Evolutionary conservation across 2,888 invertebrate species (phyloP), one percentile per base, ranked within the genome.

Genomic region (Germaria angustata): DNA sequence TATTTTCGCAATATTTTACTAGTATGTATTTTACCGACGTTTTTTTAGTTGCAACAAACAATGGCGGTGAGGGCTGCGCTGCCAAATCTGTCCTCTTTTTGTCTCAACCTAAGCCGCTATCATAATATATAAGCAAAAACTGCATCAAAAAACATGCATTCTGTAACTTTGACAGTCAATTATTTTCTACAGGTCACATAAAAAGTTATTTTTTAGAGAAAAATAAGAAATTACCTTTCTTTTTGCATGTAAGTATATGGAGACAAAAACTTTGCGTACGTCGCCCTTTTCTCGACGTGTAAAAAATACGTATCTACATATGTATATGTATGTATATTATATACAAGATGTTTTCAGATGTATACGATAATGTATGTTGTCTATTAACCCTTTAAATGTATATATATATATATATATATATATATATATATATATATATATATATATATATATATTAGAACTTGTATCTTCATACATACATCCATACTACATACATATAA

Each of bases 51-150:
- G 76, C 77, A 81, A 77, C 65, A 71, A 81, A 80, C 77, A 77
- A 82, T 82, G 81, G 78, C 82, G 78, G 75, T 78, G 81, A 77
- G 53, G 81, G 51, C 78, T 77, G 77, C 77, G 53, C 72, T 72
- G 51, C 17, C 20, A 39, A 63, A 46, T 44, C 46, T 8, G 32
- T 51, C 15, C 22, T 55, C 32, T 28, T 57, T 44, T 49, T 71
- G 55, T 81, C 77, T 61, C 61, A 46, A 81, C 17, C 24, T 59
- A 71, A 46, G 77, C 81, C 72, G 81, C 81, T 71, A 59, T 13
- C 24, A 44, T 32, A 20, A 61, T 32, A 46, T 24, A 32, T 49
- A 5, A 79, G 15, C 8, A 53, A 53, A 51, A 77, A 39, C 9
- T 59, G 9, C n/a, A 53, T 61, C 44, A 11, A 53, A 36, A 71